These are phyloP conservation scores for Catharus ustulatus DNA, from an alignment of 2,797 vertebrate species.

Conservation along the genomic window DNA sequence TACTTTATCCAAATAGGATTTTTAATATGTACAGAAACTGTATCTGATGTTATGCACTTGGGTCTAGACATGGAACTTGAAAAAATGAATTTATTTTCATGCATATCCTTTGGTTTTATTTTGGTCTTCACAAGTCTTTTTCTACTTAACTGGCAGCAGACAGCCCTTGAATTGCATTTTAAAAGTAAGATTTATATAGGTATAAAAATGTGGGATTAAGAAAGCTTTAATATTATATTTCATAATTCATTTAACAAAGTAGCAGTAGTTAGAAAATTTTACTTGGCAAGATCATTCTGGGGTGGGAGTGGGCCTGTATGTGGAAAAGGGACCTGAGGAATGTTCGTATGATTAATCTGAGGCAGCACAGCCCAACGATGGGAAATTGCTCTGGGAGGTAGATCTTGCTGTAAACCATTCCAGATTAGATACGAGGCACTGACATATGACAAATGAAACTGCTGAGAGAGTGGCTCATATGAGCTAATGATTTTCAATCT, in stretches of 20 bases:
- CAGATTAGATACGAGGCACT: slow-evolving; percentile 6
- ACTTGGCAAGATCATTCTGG: slow-evolving; percentile 1
- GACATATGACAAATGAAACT: slow-evolving; percentile 72
- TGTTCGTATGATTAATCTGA: slow-evolving; percentile 38
- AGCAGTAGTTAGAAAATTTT: slow-evolving; percentile 39
- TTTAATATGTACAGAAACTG: slow-evolving; percentile 13
- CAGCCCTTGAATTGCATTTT: background rate
- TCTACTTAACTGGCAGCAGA: background rate
- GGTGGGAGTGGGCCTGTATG: background rate
- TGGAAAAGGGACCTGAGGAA: slow-evolving; percentile 45
- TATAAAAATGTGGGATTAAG: slow-evolving; percentile 28
- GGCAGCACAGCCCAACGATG: background rate
- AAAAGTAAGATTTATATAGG: slow-evolving; percentile 10
- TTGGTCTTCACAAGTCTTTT: background rate
- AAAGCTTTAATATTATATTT: background rate
- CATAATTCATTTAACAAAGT: slow-evolving; percentile 43
- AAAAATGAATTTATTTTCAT: background rate
- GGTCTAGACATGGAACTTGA: background rate
- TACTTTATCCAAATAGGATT: slow-evolving; percentile 17
- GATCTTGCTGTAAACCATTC: slow-evolving; percentile 11
- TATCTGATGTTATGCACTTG: background rate
- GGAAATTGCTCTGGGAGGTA: slow-evolving; percentile 53
- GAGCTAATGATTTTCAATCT: slow-evolving; percentile 75
- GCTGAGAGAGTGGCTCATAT: background rate
- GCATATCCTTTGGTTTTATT: background rate